phyloP scores from a whole-genome alignment of 2,113 vertebrate species.

The Orcinus orca region DNA sequence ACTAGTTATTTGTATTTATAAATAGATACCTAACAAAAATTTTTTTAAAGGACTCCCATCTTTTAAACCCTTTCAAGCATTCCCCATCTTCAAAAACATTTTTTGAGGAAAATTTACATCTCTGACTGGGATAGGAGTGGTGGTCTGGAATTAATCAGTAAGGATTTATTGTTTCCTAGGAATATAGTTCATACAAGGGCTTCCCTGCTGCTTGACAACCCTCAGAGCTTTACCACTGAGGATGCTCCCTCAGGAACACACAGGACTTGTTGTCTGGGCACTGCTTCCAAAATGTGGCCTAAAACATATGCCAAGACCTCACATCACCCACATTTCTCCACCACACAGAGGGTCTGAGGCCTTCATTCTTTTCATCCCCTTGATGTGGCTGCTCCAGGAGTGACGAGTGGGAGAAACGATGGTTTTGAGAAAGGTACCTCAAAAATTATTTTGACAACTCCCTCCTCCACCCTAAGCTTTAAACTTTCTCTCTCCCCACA shows the following conservation, averaged over 20 bases:
- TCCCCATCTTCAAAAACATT: slow-evolving; percentile 29
- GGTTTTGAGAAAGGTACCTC: slow-evolving; percentile 21
- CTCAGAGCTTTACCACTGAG: neutral
- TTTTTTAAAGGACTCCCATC: neutral
- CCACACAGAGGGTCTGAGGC: neutral
- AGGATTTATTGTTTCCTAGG: slow-evolving; percentile 44
- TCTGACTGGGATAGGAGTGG: neutral
- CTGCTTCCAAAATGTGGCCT: neutral
- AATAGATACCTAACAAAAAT: neutral
- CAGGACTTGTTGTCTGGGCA: neutral
- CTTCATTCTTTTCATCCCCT: neutral
- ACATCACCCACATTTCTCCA: neutral
- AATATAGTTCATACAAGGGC: neutral
- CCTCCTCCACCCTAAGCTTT: neutral
- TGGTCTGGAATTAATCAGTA: slow-evolving; percentile 43
- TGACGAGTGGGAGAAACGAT: neutral
- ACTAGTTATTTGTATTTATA: neutral
- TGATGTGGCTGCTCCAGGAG: neutral
- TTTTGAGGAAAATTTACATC: slow-evolving; percentile 46
- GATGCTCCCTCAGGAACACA: neutral
- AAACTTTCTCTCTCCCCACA: slow-evolving; percentile 28
- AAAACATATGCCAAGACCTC: neutral
- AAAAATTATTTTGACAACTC: slow-evolving; percentile 45
- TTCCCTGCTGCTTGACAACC: neutral
- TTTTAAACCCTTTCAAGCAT: slow-evolving; percentile 25